phyloP scores from a whole-genome alignment of 2,888 invertebrate genomes.

The Pseudococcus viburni region DNA sequence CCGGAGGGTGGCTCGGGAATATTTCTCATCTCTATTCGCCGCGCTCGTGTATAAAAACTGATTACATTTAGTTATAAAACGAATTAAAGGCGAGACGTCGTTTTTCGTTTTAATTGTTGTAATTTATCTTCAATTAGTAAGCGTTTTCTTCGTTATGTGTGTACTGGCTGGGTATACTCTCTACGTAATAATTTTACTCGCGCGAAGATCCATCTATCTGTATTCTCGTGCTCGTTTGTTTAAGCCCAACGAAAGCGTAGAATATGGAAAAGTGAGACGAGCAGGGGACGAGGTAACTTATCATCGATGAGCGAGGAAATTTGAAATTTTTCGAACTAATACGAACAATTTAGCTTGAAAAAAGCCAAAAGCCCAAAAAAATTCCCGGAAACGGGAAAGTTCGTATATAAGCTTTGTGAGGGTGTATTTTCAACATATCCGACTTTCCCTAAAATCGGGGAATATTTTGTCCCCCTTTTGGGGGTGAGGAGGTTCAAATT shows the following conservation, averaged over 20 bases:
- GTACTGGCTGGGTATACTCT: background rate
- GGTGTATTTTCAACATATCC: too few species aligned
- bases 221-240: background rate
- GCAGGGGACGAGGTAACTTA: background rate
- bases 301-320: background rate
- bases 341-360: too few species aligned
- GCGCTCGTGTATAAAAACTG: conserved; percentile 10
- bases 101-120: conserved; percentile 38
- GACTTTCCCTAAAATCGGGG: too few species aligned
- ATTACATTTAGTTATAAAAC: conserved; percentile 34
- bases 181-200: background rate
- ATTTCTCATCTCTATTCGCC: background rate
- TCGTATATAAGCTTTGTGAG: too few species aligned
- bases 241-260: background rate
- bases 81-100: conserved; percentile 33
- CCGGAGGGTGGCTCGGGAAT: background rate
- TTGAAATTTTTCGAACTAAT: background rate
- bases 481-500: too few species aligned
- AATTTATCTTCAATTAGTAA: conserved; percentile 31
- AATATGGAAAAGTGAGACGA: background rate
- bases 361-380: too few species aligned
- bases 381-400: too few species aligned
- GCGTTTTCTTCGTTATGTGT: background rate
- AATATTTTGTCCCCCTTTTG: too few species aligned
- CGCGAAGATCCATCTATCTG: background rate